Base-by-base conservation (phyloP, 53 echinoderm and acorn worm species). In the Luidia sarsii region DNA sequence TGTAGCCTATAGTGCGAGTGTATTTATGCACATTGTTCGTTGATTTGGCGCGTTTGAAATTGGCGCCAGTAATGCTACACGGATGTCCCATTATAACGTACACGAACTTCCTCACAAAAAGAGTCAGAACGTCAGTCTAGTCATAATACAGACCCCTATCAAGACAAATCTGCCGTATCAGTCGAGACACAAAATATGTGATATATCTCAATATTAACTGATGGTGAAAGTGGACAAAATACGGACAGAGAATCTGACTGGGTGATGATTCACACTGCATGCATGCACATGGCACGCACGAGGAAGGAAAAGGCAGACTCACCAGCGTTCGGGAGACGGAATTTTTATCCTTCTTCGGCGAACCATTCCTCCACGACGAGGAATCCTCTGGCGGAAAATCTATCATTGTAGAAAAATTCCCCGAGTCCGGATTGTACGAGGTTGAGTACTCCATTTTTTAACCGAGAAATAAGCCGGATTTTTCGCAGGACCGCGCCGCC, bases 341-440 rank as follows among this genome's bases (percentile, higher is more conserved):
- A 33, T 72, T 72, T 57, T 72, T 55, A 55, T 39, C 56, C 37
- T 43, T 77, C 48, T 0, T 61, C 25, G 77, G 77, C 11, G 77
- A 77, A 19, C 30, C 29, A n/a, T 61, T 62, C 20, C 60, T 46
- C 60, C 60, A 77, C 20, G 77, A 61, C 27, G 32, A 27, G 19
- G 77, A 61, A 7, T 77, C 77, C 15, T 77, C 77, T 0, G 60
- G 77, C 31, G 77, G 77, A 18, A 77, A 77, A 61, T 77, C 77
- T 60, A 77, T 77, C 62, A 48, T 77, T 46, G 77, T 60, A 32
- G 91, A 91, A 70, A 87, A 85, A 67, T 91, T 83, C 46, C 91
- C 91, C 14, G 91, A 91, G 79, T 91, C 91, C 24, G 91, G 91
- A 60, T 83, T 83, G 63, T 79, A 87, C 30, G 89, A 31, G 25